Percentiles rank a stretch among this genome's conserved stretches.
Evolutionary conservation across 2,888 invertebrate genomes (phyloP).

Genomic region (Rhaphigaster nebulosa): DNA sequence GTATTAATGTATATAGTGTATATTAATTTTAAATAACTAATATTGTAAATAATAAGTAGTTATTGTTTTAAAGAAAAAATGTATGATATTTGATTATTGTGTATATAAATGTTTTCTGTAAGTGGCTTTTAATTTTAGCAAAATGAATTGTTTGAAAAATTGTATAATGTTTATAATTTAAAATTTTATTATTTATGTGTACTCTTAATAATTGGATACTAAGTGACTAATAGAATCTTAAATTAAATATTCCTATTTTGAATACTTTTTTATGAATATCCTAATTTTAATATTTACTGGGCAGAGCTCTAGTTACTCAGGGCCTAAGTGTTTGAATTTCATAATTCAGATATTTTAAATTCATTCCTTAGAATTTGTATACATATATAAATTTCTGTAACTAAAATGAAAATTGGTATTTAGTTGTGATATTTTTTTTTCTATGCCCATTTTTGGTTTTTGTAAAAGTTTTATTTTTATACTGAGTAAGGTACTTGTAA

Average conservation of each 20-base stretch:
- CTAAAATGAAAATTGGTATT: not conserved
- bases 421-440: slow-evolving; percentile 32
- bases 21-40: slow-evolving; percentile 36
- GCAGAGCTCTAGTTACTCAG: slow-evolving; percentile 16
- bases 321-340: slow-evolving; percentile 17
- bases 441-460: not conserved
- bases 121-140: slow-evolving; percentile 32
- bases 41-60: slow-evolving; percentile 18
- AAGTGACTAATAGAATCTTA: slow-evolving; percentile 46
- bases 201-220: slow-evolving; percentile 22
- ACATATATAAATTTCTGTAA: not conserved
- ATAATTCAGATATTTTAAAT: slow-evolving; percentile 13
- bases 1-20: slow-evolving; percentile 42
- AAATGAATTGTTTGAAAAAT: slow-evolving; percentile 29
- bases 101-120: slow-evolving; percentile 31
- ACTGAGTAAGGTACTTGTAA: not conserved
- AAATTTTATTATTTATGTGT: slow-evolving; percentile 18
- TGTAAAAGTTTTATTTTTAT: slow-evolving; percentile 22
- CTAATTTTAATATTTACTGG: slow-evolving; percentile 22
- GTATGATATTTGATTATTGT: not conserved
- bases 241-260: slow-evolving; percentile 42
- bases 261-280: slow-evolving; percentile 26
- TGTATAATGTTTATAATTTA: slow-evolving; percentile 34
- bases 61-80: slow-evolving; percentile 2
- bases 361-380: slow-evolving; percentile 1